A percentile compares a stretch with the other conserved stretches of the same genome.
Conservation (phyloP, 2,113 vertebrate species). For the Suncus etruscus region DNA sequence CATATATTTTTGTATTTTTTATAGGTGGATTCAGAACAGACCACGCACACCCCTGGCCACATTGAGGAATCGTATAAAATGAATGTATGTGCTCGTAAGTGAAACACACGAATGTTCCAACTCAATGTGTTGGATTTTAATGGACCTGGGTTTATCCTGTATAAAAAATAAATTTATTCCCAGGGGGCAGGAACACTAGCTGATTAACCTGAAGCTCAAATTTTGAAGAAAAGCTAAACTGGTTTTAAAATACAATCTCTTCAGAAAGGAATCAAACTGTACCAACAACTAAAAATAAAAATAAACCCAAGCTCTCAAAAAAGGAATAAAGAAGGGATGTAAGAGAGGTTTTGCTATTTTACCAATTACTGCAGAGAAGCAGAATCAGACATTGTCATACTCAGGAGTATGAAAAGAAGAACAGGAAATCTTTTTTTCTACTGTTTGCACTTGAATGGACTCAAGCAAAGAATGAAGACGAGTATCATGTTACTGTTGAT, state of each 20-base stretch:
- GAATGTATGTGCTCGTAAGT: slow-evolving; percentile 89
- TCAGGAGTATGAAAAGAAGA: slow-evolving; percentile 75
- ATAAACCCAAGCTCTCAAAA: slow-evolving; percentile 40
- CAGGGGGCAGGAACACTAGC: slow-evolving; percentile 80
- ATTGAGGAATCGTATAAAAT: slow-evolving; percentile 89
- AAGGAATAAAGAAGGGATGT: slow-evolving; percentile 72
- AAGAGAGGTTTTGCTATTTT: slow-evolving; percentile 80
- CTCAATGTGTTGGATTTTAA: slow-evolving; percentile 86
- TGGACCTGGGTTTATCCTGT: slow-evolving; percentile 74
- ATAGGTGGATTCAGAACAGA: slow-evolving; percentile 88
- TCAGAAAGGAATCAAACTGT: slow-evolving; percentile 70
- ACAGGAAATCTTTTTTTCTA: slow-evolving; percentile 69
- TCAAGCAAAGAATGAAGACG: slow-evolving; percentile 38
- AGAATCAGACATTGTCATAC: slow-evolving; percentile 70
- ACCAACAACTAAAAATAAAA: slow-evolving; percentile 50
- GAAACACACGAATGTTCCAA: slow-evolving; percentile 86
- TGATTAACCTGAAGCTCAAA: slow-evolving; percentile 76
- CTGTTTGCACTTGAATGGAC: slow-evolving; percentile 68
- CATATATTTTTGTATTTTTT: slow-evolving; percentile 90
- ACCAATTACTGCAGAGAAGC: slow-evolving; percentile 38
- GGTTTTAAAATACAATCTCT: slow-evolving; percentile 14
- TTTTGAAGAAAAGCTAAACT: slow-evolving; percentile 63
- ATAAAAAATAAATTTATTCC: slow-evolving; percentile 82
- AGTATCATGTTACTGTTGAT: slow-evolving; percentile 55
- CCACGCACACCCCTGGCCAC: slow-evolving; percentile 85